A percentile compares a stretch with the other conserved stretches of the same genome.
Evolutionary conservation across 2,888 invertebrate genomes (phyloP).

Genomic region (Fissipunctia ypsillon): DNA sequence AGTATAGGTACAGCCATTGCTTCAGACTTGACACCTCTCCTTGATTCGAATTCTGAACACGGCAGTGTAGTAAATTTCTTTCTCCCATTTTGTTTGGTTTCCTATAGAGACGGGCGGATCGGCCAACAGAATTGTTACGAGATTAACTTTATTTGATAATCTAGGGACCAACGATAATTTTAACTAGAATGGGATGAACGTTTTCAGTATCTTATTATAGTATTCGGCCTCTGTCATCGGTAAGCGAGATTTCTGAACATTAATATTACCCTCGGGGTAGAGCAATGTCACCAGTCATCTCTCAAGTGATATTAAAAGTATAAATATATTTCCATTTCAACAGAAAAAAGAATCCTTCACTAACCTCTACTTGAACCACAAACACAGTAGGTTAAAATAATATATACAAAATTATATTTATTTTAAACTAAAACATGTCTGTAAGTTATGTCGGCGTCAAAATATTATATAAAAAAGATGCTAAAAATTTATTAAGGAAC

Average conservation of each 20-base stretch:
- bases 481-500: conserved; percentile 1
- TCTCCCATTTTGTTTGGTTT: conserved; percentile 62
- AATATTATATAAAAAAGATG: background rate
- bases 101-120: conserved; percentile 51
- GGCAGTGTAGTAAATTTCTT: conserved; percentile 64
- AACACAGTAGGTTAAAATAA: conserved; percentile 10
- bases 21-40: conserved; percentile 51
- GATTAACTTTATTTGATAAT: conserved; percentile 63
- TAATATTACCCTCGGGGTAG: background rate
- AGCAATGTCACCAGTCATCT: background rate
- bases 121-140: conserved; percentile 55
- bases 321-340: background rate
- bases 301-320: background rate
- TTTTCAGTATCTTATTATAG: conserved; percentile 8
- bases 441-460: background rate
- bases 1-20: conserved; percentile 44
- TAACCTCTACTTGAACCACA: conserved; percentile 25
- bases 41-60: conserved; percentile 64
- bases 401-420: background rate
- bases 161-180: conserved; percentile 43
- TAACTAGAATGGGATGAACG: background rate
- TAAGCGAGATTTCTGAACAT: background rate
- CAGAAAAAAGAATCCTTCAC: background rate
- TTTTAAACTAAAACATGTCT: background rate
- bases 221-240: background rate